Evolutionary conservation across 2,797 vertebrate species (phyloP), one percentile per base, ranked within the genome.

Genomic region (Hippoglossus hippoglossus): DNA sequence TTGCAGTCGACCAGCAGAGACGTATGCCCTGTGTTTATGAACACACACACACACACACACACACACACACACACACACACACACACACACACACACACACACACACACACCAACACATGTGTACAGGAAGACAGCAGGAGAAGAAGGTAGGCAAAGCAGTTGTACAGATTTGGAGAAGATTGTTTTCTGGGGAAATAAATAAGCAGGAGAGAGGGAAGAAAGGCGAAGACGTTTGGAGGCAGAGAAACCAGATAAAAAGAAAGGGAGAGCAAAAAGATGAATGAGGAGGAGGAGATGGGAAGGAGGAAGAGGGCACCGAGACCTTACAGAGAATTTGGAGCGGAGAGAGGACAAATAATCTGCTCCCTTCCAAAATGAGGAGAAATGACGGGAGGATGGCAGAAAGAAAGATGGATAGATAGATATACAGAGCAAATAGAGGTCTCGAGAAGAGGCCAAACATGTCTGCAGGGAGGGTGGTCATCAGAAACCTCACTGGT

Each of bases 1-100:
- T 97, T 96, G 95, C 95, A 93, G 91, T 86, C 83, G 86, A 91
- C 91, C 91, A 90, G 88, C 86, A 62, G 92, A 95, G 94, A 95
- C 75, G 60, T 81, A 66, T 49, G 67, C 67, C 19, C 25, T 75
- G 57, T 70, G 31, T 50, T 31, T 58, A 12, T 36, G 4, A 21
- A 52, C 57, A n/a, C 36, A 13, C 13, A 31, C 18, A 18, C 36
- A 44, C 60, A 31, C 15, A 7, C 54, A 39, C 59, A 49, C 11
- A 44, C 60, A 31, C 15, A 7, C 54, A 39, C 59, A 49, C 11
- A 44, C 60, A 31, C 15, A 7, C 54, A 39, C 59, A 49, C 11
- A 52, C 57, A n/a, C 36, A 13, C 13, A 31, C 18, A 18, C 36
- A 52, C 57, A n/a, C 36, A 13, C 13, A 31, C 18, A 18, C 36